Conservation (phyloP, 2,113 vertebrate genomes). For the Stigmatopora nigra region DNA sequence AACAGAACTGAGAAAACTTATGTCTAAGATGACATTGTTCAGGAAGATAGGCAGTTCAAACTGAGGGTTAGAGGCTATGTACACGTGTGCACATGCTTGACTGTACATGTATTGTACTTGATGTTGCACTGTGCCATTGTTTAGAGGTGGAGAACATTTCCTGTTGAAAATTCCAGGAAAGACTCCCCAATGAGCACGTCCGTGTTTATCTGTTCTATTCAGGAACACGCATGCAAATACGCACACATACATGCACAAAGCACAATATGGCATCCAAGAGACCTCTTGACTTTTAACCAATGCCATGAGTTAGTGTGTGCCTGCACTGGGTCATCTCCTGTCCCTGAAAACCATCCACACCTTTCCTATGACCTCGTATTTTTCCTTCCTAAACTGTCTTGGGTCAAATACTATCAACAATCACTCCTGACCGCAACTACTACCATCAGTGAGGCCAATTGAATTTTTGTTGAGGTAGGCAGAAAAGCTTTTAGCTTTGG, state of each 20-base stretch:
- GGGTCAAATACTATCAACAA: conserved; percentile 11
- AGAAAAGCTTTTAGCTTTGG: not conserved
- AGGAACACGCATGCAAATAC: conserved; percentile 21
- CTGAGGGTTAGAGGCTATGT: conserved; percentile 10
- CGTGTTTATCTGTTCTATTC: conserved; percentile 56
- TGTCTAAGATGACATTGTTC: not conserved
- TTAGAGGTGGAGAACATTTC: conserved; percentile 52
- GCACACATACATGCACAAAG: conserved; percentile 12
- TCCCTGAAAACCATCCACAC: conserved; percentile 9
- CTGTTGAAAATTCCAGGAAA: conserved; percentile 62
- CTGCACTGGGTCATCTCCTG: conserved; percentile 32
- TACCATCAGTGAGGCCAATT: not conserved
- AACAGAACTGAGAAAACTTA: not conserved
- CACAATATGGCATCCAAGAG: conserved; percentile 31
- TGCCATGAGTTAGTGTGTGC: conserved; percentile 11
- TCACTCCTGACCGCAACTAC: not conserved
- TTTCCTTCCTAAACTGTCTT: conserved; percentile 10
- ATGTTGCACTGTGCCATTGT: conserved; percentile 47
- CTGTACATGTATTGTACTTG: conserved; percentile 11
- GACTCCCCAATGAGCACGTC: conserved; percentile 50
- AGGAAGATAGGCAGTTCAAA: conserved; percentile 7
- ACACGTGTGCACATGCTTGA: conserved; percentile 6
- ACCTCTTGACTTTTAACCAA: conserved; percentile 54
- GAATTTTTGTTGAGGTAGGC: not conserved
- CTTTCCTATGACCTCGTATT: conserved; percentile 48